Evolutionary conservation across 2,113 vertebrate species (phyloP).

Genomic region (Gopherus flavomarginatus): DNA sequence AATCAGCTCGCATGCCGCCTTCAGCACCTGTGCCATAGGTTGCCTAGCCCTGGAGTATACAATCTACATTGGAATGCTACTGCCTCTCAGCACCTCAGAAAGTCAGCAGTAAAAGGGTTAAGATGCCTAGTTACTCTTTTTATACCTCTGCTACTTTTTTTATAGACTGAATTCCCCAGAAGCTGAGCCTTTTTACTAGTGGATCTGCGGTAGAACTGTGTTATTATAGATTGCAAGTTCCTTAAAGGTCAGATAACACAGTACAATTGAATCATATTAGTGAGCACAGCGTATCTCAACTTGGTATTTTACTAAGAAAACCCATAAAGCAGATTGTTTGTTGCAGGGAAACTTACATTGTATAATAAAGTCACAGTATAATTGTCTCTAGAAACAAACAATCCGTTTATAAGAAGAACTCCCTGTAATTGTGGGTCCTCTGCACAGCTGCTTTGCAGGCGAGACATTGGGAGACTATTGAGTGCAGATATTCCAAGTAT

Average conservation of each 20-base stretch:
- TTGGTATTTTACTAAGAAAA: constrained; percentile 77
- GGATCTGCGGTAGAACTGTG: constrained; percentile 24
- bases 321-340: constrained; percentile 75
- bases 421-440: constrained; percentile 45
- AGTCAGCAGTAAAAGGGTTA: not conserved
- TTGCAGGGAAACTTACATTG: constrained; percentile 60
- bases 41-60: too few relatives aligned
- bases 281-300: constrained; percentile 59
- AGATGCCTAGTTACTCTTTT: not conserved
- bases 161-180: constrained; percentile 31
- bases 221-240: constrained; percentile 58
- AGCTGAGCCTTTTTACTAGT: constrained; percentile 22
- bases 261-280: constrained; percentile 74
- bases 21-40: too few relatives aligned
- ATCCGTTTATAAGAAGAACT: constrained; percentile 64
- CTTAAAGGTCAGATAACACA: constrained; percentile 76
- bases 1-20: too few relatives aligned
- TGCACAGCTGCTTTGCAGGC: not conserved
- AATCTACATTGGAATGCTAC: rapidly evolving
- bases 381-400: constrained; percentile 81
- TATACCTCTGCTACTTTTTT: not conserved
- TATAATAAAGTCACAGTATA: constrained; percentile 58
- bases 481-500: not conserved
- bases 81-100: not conserved
- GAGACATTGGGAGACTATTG: not conserved